A percentile compares a stretch with the other conserved stretches of the same genome.
Evolutionary conservation across 2,888 invertebrate species (phyloP).

Genomic region (Euproctis similis): DNA sequence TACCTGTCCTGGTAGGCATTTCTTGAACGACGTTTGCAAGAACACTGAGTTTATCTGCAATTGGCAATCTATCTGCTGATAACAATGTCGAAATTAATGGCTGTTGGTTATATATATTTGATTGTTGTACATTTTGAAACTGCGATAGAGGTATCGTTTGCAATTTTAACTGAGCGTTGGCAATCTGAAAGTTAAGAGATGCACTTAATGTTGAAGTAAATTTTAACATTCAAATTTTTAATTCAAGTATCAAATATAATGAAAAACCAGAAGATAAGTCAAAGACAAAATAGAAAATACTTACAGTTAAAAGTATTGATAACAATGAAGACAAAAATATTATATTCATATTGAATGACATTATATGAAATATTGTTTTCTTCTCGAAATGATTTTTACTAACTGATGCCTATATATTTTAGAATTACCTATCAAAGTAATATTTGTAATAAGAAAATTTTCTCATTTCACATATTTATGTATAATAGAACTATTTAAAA

Average conservation of each 20-base stretch:
- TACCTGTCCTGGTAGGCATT: conserved; percentile 17
- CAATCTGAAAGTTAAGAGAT: conserved; percentile 11
- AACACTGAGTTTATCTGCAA: conserved; percentile 25
- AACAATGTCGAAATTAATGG: conserved; percentile 7
- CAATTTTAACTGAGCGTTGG: conserved; percentile 7
- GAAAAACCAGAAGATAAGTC: background rate
- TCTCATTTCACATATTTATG: conserved; percentile 4
- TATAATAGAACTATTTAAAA: conserved; percentile 10
- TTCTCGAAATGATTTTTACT: too few relatives aligned
- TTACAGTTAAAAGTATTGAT: conserved; percentile 9
- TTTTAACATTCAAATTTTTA: too few relatives aligned
- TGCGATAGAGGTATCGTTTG: conserved; percentile 8
- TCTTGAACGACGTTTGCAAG: conserved; percentile 27
- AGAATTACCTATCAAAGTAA: background rate
- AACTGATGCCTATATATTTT: too few relatives aligned
- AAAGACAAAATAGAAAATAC: conserved; percentile 4
- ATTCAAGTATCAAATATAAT: too few relatives aligned
- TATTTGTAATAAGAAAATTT: background rate
- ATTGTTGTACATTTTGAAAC: conserved; percentile 2
- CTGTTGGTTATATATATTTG: conserved; percentile 3
- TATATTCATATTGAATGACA: background rate
- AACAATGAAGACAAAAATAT: conserved; percentile 6
- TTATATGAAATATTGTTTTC: too few relatives aligned
- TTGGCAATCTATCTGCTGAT: conserved; percentile 14
- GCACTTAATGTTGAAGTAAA: conserved; percentile 1